Conservation (phyloP, 2,888 invertebrate genomes). For the Epinotia ramella region DNA sequence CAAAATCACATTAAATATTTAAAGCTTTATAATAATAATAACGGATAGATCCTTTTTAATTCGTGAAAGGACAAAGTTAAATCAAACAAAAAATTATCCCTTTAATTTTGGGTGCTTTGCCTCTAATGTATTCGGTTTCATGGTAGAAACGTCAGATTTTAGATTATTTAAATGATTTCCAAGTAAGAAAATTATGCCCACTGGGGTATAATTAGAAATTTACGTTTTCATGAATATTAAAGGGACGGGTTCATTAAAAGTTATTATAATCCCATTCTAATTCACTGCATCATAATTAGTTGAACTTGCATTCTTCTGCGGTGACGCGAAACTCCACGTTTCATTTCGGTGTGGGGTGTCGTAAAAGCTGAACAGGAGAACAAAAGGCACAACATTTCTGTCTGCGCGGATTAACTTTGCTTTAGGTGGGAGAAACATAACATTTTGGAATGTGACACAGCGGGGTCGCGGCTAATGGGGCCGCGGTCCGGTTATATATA, state of each 20-base stretch:
- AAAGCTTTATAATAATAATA: neutral
- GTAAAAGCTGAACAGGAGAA: conserved; percentile 49
- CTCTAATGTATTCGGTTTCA: conserved; percentile 42
- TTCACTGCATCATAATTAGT: conserved; percentile 63
- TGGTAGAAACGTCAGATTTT: conserved; percentile 46
- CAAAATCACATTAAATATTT: neutral
- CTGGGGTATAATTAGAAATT: conserved; percentile 57
- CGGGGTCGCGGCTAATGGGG: conserved; percentile 69
- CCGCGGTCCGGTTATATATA: conserved; percentile 58
- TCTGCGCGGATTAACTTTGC: conserved; percentile 61
- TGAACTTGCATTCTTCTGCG: conserved; percentile 55
- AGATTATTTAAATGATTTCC: conserved; percentile 52
- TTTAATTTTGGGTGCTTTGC: conserved; percentile 27
- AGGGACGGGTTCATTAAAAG: conserved; percentile 65
- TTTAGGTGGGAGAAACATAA: conserved; percentile 57
- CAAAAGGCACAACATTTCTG: conserved; percentile 54
- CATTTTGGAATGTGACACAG: conserved; percentile 64
- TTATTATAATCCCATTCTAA: conserved; percentile 65
- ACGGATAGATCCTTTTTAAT: conserved; percentile 20
- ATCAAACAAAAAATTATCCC: conserved; percentile 40
- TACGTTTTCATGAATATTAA: conserved; percentile 66
- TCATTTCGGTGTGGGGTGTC: conserved; percentile 34
- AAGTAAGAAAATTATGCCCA: conserved; percentile 47
- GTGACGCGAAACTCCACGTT: conserved; percentile 25
- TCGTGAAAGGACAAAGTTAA: conserved; percentile 26